A percentile compares a stretch with the other conserved stretches of the same genome.
Conservation (phyloP, 2,888 invertebrate species). For the Antheraea assamensis region DNA sequence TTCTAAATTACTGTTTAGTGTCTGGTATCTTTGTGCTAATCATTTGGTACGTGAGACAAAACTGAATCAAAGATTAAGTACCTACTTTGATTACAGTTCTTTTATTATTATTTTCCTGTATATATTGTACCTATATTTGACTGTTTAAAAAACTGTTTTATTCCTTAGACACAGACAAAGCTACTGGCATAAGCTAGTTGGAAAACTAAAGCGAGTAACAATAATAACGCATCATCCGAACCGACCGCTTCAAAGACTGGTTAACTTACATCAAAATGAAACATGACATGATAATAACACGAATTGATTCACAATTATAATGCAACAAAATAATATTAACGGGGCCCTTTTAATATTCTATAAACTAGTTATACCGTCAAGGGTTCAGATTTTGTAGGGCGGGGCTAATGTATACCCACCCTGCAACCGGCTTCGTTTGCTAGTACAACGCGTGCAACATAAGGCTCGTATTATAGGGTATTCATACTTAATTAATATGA, state of each 20-base stretch:
- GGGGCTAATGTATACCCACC: conserved; percentile 60
- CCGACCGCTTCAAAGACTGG: not conserved
- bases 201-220: not conserved
- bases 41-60: too few relatives aligned
- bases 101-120: too few relatives aligned
- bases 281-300: conserved; percentile 76
- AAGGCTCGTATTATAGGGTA: conserved; percentile 75
- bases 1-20: too few relatives aligned
- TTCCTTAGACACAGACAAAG: not conserved
- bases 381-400: conserved; percentile 54
- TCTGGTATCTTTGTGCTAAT: too few relatives aligned
- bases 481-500: conserved; percentile 79
- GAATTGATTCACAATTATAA: conserved; percentile 73
- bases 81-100: too few relatives aligned
- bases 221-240: not conserved
- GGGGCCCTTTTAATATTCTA: conserved; percentile 69
- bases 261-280: conserved; percentile 62
- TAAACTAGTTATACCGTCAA: conserved; percentile 61
- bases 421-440: conserved; percentile 49
- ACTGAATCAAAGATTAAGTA: too few relatives aligned
- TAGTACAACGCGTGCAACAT: conserved; percentile 68
- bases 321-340: conserved; percentile 56
- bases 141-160: not conserved
- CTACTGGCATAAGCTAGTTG: not conserved
- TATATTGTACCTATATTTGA: too few relatives aligned